phyloP scores from a whole-genome alignment of 1,140 invertebrate species.

The Drosophila navojoa region DNA sequence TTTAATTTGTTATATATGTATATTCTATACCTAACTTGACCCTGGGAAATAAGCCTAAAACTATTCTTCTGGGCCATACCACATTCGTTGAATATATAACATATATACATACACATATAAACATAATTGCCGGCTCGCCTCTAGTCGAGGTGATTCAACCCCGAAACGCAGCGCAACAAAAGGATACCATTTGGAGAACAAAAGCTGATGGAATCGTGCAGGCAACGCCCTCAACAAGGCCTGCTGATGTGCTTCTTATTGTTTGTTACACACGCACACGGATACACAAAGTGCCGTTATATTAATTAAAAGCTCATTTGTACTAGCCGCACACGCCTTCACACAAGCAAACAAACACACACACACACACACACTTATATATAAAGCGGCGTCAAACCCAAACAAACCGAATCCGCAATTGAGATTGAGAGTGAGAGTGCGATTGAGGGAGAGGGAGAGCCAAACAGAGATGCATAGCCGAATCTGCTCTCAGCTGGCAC shows the following conservation, averaged over 20 bases:
- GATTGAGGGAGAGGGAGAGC: background rate
- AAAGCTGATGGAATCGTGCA: conserved; percentile 38
- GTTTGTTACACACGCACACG: conserved; percentile 8
- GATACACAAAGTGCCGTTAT: conserved; percentile 52
- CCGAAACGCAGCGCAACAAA: conserved; percentile 3
- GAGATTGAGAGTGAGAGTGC: conserved; percentile 5
- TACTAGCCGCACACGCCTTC: conserved; percentile 35
- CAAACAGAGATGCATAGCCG: background rate
- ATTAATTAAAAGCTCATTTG: conserved; percentile 68
- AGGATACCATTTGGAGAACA: conserved; percentile 17
- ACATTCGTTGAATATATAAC: too few species aligned
- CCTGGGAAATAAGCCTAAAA: too few species aligned
- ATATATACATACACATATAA: too few species aligned
- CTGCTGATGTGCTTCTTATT: conserved; percentile 12
- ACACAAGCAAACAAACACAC: too few species aligned
- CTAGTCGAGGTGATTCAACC: conserved; percentile 16
- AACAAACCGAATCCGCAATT: conserved; percentile 29
- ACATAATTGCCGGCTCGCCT: too few species aligned
- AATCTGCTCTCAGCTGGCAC: background rate
- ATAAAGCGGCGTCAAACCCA: conserved; percentile 32
- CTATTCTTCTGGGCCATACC: too few species aligned
- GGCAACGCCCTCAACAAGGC: conserved; percentile 43
- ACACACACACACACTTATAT: background rate
- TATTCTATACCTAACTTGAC: too few species aligned
- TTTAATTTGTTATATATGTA: too few species aligned